Conservation (phyloP, 2,113 vertebrate genomes). For the Pangasianodon gigas region DNA sequence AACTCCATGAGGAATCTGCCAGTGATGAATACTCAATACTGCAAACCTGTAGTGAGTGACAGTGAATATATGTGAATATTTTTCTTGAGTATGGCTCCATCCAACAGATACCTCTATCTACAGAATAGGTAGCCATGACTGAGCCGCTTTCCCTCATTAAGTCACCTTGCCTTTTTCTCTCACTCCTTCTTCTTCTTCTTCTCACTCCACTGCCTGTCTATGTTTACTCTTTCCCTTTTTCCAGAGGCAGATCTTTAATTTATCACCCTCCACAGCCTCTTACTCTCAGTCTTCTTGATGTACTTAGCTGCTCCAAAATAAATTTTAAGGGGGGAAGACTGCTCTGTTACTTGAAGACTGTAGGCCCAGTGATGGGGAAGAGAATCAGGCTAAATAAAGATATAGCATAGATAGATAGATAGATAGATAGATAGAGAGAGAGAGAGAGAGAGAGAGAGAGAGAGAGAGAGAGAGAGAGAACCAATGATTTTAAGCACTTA, state of each 20-base stretch:
- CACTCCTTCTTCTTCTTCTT: constrained; percentile 42
- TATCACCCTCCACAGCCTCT: constrained; percentile 60
- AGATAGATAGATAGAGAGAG: constrained; percentile 21
- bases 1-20: neutral
- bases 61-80: constrained; percentile 6
- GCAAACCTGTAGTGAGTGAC: neutral
- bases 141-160: constrained; percentile 19
- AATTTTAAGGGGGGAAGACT: constrained; percentile 59
- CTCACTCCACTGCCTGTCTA: constrained; percentile 45
- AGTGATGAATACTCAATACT: neutral
- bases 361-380: constrained; percentile 33
- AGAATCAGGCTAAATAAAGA: neutral
- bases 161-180: constrained; percentile 46
- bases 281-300: constrained; percentile 61
- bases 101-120: constrained; percentile 6
- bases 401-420: constrained; percentile 12
- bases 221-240: constrained; percentile 61
- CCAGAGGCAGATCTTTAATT: constrained; percentile 66
- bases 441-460: constrained; percentile 24
- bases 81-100: neutral
- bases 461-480: constrained; percentile 7
- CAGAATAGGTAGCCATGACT: constrained; percentile 20
- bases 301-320: constrained; percentile 69
- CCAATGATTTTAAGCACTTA: neutral
- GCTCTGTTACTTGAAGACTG: constrained; percentile 56